Conservation (phyloP, 2,888 invertebrate species). For the Siphlonurus alternatus region DNA sequence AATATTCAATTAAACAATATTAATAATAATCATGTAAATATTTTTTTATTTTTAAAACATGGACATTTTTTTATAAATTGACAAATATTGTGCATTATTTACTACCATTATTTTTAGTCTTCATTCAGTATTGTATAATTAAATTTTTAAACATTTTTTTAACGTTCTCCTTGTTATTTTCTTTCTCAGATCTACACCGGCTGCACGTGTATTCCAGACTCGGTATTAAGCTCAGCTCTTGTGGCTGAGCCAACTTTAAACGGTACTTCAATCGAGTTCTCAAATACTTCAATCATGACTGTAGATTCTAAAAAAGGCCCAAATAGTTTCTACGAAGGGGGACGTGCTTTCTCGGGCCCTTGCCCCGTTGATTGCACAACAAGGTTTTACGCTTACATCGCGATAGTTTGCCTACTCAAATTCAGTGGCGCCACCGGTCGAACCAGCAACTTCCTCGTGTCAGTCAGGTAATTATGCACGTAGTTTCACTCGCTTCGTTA, state of each 20-base stretch:
- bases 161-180: no score
- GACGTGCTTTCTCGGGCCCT: conserved; percentile 31
- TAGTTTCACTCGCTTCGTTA: no score
- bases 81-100: no score
- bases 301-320: no score
- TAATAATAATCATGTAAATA: background rate
- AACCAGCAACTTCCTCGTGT: conserved; percentile 42
- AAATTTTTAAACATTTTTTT: no score
- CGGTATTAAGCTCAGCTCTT: background rate
- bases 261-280: background rate
- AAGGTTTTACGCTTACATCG: conserved; percentile 35
- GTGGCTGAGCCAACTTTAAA: background rate
- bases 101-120: no score
- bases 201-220: conserved; percentile 8
- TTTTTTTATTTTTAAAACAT: background rate
- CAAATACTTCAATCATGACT: background rate
- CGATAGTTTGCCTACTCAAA: conserved; percentile 37
- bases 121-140: no score
- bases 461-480: conserved; percentile 34
- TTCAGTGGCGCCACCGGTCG: conserved; percentile 41
- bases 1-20: no score
- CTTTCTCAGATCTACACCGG: conserved; percentile 8
- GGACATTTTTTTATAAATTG: background rate
- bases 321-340: conserved; percentile 15
- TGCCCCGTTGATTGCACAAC: conserved; percentile 38